A percentile compares a stretch with the other conserved stretches of the same genome.
Conservation (phyloP, 2,888 invertebrate genomes). For the Tachina lurida region DNA sequence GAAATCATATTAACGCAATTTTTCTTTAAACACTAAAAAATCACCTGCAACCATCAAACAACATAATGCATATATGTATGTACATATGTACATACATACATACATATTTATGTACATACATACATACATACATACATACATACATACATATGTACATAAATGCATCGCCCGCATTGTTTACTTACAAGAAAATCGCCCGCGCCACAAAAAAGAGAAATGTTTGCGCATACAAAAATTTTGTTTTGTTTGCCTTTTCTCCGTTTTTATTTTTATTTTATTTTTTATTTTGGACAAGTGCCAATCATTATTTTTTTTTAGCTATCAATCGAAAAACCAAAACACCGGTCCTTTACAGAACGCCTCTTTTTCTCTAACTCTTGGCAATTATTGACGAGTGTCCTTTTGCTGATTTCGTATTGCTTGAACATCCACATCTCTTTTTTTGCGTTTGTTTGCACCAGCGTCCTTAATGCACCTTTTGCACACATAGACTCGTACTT, state of each 20-base stretch:
- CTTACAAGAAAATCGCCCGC: conserved; percentile 65
- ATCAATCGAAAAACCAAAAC: conserved; percentile 69
- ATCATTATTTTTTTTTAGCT: conserved; percentile 56
- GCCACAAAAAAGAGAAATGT: conserved; percentile 56
- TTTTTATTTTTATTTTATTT: background rate
- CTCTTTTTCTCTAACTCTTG: conserved; percentile 59
- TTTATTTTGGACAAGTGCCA: conserved; percentile 67
- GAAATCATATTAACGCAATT: conserved; percentile 63
- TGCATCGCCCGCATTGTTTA: conserved; percentile 63
- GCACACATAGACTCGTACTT: conserved; percentile 24
- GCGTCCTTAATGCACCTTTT: conserved; percentile 67
- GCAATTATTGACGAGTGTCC: conserved; percentile 63
- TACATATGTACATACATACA: too few relatives aligned
- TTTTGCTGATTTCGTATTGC: conserved; percentile 61
- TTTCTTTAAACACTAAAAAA: conserved; percentile 46
- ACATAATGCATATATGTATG: background rate
- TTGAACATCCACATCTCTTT: conserved; percentile 21
- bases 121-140: background rate
- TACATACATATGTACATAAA: background rate
- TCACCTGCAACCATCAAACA: conserved; percentile 59
- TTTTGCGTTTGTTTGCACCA: conserved; percentile 38
- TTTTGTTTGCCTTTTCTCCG: background rate
- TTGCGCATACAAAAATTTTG: conserved; percentile 1
- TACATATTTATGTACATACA: background rate
- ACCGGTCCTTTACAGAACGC: conserved; percentile 69